Evolutionary conservation across 2,113 vertebrate species (phyloP), one percentile per base, ranked within the genome.

Genomic region (Catagonus wagneri): DNA sequence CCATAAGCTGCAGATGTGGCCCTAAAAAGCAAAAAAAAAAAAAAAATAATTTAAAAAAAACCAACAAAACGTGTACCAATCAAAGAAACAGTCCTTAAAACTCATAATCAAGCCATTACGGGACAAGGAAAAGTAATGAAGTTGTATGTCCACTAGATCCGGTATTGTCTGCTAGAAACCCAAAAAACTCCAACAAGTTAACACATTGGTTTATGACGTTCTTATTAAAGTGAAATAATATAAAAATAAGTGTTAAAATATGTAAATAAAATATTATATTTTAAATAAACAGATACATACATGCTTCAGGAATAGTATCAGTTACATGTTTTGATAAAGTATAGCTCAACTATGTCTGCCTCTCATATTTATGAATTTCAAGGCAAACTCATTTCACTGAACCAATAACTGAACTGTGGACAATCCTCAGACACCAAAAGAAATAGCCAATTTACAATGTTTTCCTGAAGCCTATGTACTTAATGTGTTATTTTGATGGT

Each of bases 381-480:
- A 88, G 84, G 44, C 34, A 83, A 84, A 95, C 89, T 90, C 52
- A 91, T 87, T 94, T 96, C 36, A 63, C 44, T 72, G 27, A 93
- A 63, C 29, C 69, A 95, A 90, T 81, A 96, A 93, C 63, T 56
- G 36, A 96, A 71, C 60, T 90, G 25, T 88, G 56, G 84, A 68
- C 80, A 92, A 44, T 76, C 65, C 50, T 90, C 72, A 92, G 81
- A 90, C 81, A 85, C 88, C 29, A 34, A 93, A 89, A 95, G 84
- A 95, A 96, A 94, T 25, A 89, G 54, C 34, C 88, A 89, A 86
- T 96, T 90, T 96, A 91, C 74, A 89, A 60, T 56, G 44, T 76
- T 92, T 69, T 85, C 83, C 85, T 75, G 61, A 66, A 96, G 65
- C 58, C 60, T 56, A 7, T 76, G 19, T 32, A 60, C 36, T 76